Conservation (phyloP, 2,113 vertebrate genomes). For the Lynx canadensis region DNA sequence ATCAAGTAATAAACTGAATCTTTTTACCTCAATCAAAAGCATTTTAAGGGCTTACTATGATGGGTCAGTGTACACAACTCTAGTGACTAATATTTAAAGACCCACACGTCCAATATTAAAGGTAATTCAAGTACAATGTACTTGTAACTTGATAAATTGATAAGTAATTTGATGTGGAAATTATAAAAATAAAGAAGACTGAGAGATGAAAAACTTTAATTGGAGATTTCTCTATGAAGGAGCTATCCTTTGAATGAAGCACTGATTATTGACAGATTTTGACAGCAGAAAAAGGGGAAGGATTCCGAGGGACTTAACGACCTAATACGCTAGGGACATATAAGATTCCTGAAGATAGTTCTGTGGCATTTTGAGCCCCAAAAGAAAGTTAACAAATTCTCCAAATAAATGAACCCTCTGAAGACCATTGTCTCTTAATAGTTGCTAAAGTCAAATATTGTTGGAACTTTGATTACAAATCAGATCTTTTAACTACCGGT, state of each 20-base stretch:
- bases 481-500: not conserved
- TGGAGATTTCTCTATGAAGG: not conserved
- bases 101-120: not conserved
- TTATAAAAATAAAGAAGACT: not conserved
- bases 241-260: not conserved
- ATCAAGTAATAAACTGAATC: not conserved
- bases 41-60: not conserved
- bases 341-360: not conserved
- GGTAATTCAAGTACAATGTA: not conserved
- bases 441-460: not conserved
- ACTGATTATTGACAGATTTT: not conserved
- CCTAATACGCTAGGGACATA: not conserved
- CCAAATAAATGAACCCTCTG: not conserved
- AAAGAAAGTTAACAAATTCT: not conserved
- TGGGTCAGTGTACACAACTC: not conserved
- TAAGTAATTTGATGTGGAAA: not conserved
- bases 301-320: not conserved
- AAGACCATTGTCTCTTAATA: not conserved
- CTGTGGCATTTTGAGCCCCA: not conserved
- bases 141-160: not conserved
- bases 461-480: not conserved
- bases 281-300: not conserved
- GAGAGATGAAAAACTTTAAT: not conserved
- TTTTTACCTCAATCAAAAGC: not conserved
- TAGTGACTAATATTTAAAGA: not conserved